Percentiles rank a stretch among this genome's conserved stretches.
Conservation (phyloP, 2,888 invertebrate genomes). For the Ophion ventricosus region DNA sequence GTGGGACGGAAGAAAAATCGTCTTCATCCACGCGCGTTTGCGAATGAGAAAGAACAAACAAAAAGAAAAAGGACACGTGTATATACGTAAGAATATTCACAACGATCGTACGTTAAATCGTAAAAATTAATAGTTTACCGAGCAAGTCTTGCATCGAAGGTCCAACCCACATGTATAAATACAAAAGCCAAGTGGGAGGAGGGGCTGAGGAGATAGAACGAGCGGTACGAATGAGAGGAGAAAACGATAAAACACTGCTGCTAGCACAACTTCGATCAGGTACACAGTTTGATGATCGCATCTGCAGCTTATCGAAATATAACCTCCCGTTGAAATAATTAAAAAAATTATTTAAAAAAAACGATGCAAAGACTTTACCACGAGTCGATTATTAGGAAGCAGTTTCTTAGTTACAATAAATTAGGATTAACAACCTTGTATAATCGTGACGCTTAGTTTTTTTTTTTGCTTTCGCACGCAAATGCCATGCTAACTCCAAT, state of each 20-base stretch:
- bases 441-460: conserved; percentile 54
- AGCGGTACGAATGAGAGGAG: not conserved
- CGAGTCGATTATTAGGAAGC: conserved; percentile 60
- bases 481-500: conserved; percentile 56
- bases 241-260: conserved; percentile 52
- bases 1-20: conserved; percentile 10
- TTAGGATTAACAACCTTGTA: conserved; percentile 67
- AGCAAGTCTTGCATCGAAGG: conserved; percentile 49
- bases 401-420: conserved; percentile 61
- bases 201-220: conserved; percentile 1
- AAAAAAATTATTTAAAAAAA: conserved; percentile 8
- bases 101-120: conserved; percentile 56
- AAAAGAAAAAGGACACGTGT: conserved; percentile 46
- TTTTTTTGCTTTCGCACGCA: conserved; percentile 56
- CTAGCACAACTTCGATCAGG: conserved; percentile 72
- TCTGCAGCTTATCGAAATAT: conserved; percentile 57
- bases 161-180: conserved; percentile 46
- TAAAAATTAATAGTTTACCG: conserved; percentile 58
- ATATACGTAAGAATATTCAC: conserved; percentile 46
- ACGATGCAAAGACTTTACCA: conserved; percentile 44
- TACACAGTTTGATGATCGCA: conserved; percentile 69
- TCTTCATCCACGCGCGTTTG: conserved; percentile 9
- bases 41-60: conserved; percentile 46
- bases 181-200: conserved; percentile 42
- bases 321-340: conserved; percentile 28